Percentiles rank a stretch among this genome's conserved stretches.
Conservation (phyloP, 2,797 vertebrate genomes). For the Serranus cabrilla region DNA sequence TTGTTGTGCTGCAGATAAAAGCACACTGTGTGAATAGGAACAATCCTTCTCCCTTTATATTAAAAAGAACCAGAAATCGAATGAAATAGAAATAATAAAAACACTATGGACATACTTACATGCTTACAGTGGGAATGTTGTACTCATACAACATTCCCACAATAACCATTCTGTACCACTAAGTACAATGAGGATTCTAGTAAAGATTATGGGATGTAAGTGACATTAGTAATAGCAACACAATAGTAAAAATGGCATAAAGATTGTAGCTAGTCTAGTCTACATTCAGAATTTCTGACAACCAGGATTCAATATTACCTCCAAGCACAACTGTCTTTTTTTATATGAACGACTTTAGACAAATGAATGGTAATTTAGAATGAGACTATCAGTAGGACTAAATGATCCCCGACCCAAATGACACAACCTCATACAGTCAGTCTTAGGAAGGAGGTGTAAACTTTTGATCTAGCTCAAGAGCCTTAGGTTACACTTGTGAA, state of each 20-base stretch:
- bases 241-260: neutral
- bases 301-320: neutral
- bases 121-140: too few species aligned
- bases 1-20: neutral
- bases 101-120: neutral
- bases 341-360: neutral
- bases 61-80: neutral
- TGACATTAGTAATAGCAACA: neutral
- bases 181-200: neutral
- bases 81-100: neutral
- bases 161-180: neutral
- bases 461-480: constrained; percentile 19
- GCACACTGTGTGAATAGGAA: neutral
- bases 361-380: neutral
- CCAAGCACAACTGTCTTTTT: neutral
- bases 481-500: constrained; percentile 43
- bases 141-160: neutral
- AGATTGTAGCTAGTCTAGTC: too few species aligned
- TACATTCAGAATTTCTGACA: neutral
- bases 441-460: neutral
- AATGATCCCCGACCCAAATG: constrained; percentile 7
- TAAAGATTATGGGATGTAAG: neutral
- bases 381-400: neutral
- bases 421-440: neutral
- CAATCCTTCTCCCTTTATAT: neutral